Evolutionary conservation across 2,797 vertebrate genomes (phyloP).

Genomic region (Neopelma chrysocephalum): DNA sequence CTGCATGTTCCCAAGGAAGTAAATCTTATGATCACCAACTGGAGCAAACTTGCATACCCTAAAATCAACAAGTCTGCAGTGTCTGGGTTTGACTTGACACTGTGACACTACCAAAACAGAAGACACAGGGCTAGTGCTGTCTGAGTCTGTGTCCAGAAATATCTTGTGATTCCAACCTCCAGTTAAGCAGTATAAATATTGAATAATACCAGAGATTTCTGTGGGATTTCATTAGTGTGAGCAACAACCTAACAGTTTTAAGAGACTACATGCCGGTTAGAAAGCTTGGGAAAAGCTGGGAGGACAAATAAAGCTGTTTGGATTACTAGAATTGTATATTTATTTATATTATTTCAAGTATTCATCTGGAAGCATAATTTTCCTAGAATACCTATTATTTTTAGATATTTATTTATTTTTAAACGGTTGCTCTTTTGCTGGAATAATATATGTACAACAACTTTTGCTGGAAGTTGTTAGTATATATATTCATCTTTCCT

Average conservation of each 20-base stretch:
- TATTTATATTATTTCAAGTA: neutral
- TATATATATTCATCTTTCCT: neutral
- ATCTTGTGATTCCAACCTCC: neutral
- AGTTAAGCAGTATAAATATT: neutral
- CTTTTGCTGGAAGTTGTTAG: neutral
- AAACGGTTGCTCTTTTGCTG: neutral
- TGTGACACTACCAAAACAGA: neutral
- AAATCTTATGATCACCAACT: neutral
- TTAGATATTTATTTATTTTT: neutral
- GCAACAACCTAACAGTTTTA: neutral
- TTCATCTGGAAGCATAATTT: neutral
- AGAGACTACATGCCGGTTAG: neutral
- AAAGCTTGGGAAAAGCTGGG: neutral
- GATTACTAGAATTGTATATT: neutral
- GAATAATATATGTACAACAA: neutral
- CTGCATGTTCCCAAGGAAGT: neutral
- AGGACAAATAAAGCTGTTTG: slow-evolving; percentile 7
- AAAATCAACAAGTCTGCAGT: neutral
- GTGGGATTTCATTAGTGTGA: neutral
- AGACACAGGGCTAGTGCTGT: neutral
- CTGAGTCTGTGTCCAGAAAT: neutral
- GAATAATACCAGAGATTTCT: neutral
- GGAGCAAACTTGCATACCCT: neutral
- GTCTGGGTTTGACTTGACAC: neutral
- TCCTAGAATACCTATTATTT: neutral